These are phyloP conservation scores for Drosophila mimetica DNA, from an alignment of 2,888 invertebrate genomes.

Conservation along the genomic window DNA sequence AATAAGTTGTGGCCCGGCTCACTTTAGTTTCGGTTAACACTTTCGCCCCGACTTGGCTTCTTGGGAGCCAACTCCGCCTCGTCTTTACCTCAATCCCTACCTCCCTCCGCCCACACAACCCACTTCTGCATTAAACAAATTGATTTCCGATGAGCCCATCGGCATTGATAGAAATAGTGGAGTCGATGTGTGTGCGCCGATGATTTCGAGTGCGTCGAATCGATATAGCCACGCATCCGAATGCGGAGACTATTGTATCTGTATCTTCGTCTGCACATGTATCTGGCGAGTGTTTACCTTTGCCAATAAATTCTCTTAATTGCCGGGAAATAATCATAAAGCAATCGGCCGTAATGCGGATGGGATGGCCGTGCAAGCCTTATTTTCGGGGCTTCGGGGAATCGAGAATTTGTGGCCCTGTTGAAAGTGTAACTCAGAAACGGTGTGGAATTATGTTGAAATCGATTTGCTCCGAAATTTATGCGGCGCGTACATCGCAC, in stretches of 20 bases:
- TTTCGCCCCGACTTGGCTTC: constrained; percentile 37
- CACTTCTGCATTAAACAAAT: constrained; percentile 71
- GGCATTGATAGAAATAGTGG: constrained; percentile 70
- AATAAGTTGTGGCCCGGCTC: constrained; percentile 74
- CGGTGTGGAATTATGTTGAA: constrained; percentile 62
- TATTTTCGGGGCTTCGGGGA: constrained; percentile 32
- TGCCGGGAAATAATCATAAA: constrained; percentile 84
- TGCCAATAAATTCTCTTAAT: constrained; percentile 83
- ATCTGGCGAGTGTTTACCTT: constrained; percentile 68
- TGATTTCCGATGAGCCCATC: constrained; percentile 68
- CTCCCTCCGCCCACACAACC: no score
- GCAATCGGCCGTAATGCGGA: constrained; percentile 77
- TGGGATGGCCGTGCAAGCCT: constrained; percentile 18
- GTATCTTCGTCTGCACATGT: constrained; percentile 3
- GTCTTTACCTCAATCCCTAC: not conserved
- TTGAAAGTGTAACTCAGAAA: constrained; percentile 57
- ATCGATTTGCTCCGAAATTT: constrained; percentile 55
- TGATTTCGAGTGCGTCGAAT: constrained; percentile 56
- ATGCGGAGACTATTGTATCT: constrained; percentile 19
- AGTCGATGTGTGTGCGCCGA: constrained; percentile 52
- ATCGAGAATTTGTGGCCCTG: constrained; percentile 34
- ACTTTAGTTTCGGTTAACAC: constrained; percentile 69
- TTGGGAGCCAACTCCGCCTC: constrained; percentile 8
- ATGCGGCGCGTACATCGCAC: constrained; percentile 13
- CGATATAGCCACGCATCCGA: constrained; percentile 50